These are phyloP conservation scores for Galago senegalensis DNA, from an alignment of 2,797 vertebrate genomes.

Conservation along the genomic window DNA sequence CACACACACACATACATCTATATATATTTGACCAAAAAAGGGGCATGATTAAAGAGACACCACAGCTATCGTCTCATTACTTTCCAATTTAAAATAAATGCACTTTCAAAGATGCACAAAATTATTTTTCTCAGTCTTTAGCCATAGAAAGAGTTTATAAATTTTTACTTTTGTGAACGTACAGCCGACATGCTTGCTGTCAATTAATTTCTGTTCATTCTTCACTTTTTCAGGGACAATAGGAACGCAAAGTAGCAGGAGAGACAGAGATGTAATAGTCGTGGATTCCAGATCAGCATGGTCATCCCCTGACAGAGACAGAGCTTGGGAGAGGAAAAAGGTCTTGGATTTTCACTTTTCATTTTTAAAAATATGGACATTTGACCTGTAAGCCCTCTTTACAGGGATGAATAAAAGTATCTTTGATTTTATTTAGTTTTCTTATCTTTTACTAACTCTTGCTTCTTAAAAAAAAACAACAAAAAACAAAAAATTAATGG, in stretches of 20 bases:
- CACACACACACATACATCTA: no score
- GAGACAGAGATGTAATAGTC: neutral
- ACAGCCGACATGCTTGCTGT: neutral
- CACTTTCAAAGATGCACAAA: neutral
- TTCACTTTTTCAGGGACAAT: neutral
- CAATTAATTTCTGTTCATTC: neutral
- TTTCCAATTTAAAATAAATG: slow-evolving; percentile 23
- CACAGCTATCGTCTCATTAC: neutral
- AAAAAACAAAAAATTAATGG: neutral
- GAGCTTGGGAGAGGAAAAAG: neutral
- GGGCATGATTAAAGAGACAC: neutral
- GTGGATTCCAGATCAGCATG: neutral
- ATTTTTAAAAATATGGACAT: neutral
- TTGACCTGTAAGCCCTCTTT: neutral
- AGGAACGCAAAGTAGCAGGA: neutral
- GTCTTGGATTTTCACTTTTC: neutral
- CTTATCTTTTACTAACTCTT: neutral
- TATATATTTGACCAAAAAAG: neutral
- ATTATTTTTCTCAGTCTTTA: neutral
- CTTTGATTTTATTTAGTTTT: neutral
- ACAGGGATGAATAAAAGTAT: neutral
- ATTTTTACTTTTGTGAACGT: neutral
- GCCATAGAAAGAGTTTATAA: neutral
- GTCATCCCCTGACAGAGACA: neutral
- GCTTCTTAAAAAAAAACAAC: neutral